Base-by-base conservation (phyloP, 2,113 vertebrate species). In the Callaeas wilsoni region DNA sequence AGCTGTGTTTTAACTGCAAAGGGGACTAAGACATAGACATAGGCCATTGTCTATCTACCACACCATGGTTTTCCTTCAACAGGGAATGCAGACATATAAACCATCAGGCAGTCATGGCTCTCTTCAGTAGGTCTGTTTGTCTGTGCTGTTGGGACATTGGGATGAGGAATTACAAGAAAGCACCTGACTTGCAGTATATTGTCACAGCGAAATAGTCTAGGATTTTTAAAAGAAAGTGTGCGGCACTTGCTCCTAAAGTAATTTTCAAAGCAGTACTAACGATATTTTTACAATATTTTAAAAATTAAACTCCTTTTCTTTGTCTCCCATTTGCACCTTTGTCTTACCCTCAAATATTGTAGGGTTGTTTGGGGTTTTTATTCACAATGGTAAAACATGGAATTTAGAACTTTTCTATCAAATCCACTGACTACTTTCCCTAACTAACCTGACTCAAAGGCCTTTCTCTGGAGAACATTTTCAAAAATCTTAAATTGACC, bases 161-260 rank as follows among this genome's bases (percentile, higher is more conserved):
- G 26, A 70, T 5, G 42, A 14, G 21, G 49, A 64, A 44, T 60
- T 64, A 32, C 21, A 26, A 29, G 53, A 46, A 82, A 82, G 5
- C 14, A 70, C 16, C 17, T 69, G 32, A 39, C 7, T 60, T 76
- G 16, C 46, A 53, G 3, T 13, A 15, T 49, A 41, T 8, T 37
- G 44, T 47, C 13, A 63, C 4, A 85, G 35, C 0, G 6, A 63
- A 71, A 63, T 33, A 71, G 39, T 4, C 11, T 4, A 83, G 16
- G 7, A 52, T 41, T 78, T 49, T 42, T 35, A 17, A 85, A 71
- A 85, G 14, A 11, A 57, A 85, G 7, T 7, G 18, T 16, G 7
- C 4, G 7, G 3, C 9, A 20, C 10, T 35, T 6, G 10, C 13
- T 3, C 3, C 5, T 1, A 7, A 59, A 75, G 17, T 37, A 88